phyloP scores from a whole-genome alignment of 2,797 vertebrate genomes.

The Sebastes steindachneri region DNA sequence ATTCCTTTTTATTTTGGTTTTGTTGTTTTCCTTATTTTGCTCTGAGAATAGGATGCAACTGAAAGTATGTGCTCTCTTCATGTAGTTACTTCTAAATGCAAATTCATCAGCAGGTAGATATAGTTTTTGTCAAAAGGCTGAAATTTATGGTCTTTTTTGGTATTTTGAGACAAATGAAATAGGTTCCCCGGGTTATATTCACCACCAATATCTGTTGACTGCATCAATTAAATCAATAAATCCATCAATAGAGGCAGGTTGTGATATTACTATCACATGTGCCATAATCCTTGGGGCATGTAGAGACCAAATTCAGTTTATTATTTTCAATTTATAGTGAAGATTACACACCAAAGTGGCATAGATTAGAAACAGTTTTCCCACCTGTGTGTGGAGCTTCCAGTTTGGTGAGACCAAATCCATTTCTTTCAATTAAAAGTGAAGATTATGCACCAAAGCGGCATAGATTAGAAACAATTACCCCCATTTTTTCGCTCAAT shows the following conservation, averaged over 20 bases:
- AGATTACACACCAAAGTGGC: not conserved
- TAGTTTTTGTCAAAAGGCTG: not conserved
- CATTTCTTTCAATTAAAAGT: not conserved
- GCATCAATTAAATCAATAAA: not conserved
- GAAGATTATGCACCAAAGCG: not conserved
- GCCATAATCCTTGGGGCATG: not conserved
- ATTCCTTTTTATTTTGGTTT: not conserved
- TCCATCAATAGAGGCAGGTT: not conserved
- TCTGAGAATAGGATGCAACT: not conserved
- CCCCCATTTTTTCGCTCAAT: not conserved
- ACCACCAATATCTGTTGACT: not conserved
- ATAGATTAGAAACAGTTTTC: not conserved
- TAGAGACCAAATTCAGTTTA: not conserved
- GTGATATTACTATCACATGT: not conserved
- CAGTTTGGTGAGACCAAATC: not conserved
- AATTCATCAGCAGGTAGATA: not conserved
- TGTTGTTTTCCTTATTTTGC: not conserved
- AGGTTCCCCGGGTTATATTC: not conserved
- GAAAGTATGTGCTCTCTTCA: not conserved
- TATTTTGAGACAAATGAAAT: not conserved
- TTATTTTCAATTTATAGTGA: not conserved
- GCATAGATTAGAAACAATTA: not conserved
- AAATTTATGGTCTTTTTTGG: not conserved
- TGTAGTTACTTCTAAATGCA: not conserved
- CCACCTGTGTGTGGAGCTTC: not conserved